These are phyloP conservation scores for Pogonomyrmex californicus DNA, from an alignment of 1,140 invertebrate genomes.

Conservation along the genomic window DNA sequence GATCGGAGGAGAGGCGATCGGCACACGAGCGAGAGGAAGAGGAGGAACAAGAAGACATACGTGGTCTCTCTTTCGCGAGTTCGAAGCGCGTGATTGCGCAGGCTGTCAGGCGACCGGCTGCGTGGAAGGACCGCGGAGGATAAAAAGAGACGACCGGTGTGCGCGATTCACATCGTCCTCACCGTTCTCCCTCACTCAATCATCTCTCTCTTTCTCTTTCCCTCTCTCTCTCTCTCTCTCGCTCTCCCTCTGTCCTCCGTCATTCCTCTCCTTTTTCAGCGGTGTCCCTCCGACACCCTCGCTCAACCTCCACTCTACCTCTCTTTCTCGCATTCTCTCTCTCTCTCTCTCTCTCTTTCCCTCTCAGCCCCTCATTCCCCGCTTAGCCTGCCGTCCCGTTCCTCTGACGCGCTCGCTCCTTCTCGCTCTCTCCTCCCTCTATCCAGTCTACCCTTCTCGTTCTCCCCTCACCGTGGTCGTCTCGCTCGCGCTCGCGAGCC, in stretches of 20 bases:
- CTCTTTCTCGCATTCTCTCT: conserved; percentile 55
- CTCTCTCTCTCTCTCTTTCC: conserved; percentile 68
- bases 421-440: conserved; percentile 75
- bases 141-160: conserved; percentile 73
- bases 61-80: conserved; percentile 41
- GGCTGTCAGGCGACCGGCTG: conserved; percentile 44
- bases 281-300: conserved; percentile 73
- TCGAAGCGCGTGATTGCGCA: conserved; percentile 57
- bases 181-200: conserved; percentile 61
- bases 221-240: conserved; percentile 39
- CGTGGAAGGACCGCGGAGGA: conserved; percentile 63
- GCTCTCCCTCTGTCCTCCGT: conserved; percentile 45
- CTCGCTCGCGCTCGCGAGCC: conserved; percentile 55
- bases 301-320: conserved; percentile 64
- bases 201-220: conserved; percentile 25
- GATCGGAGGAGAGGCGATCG: conserved; percentile 55
- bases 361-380: conserved; percentile 37
- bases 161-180: conserved; percentile 64
- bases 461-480: conserved; percentile 64
- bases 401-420: conserved; percentile 49
- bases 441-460: conserved; percentile 67
- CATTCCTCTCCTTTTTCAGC: conserved; percentile 71
- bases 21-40: conserved; percentile 19
- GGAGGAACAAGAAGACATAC: conserved; percentile 11
- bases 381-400: conserved; percentile 58